phyloP scores from a whole-genome alignment of 2,797 vertebrate species.

The Tympanoctomys barrerae region DNA sequence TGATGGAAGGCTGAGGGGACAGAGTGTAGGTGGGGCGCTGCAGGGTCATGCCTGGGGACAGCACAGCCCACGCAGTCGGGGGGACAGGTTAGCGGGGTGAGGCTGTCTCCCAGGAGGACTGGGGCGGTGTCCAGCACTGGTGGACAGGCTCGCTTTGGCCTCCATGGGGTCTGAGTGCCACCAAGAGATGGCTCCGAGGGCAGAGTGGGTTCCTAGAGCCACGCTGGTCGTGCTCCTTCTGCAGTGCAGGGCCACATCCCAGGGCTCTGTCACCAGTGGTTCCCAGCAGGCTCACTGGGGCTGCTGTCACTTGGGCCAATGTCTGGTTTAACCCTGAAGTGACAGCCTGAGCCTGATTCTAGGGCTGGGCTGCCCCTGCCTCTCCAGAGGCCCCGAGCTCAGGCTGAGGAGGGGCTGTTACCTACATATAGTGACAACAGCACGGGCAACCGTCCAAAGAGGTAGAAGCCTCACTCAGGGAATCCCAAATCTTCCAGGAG shows the following conservation, averaged over 20 bases:
- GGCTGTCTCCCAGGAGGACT: too few species aligned
- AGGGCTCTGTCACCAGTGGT: not conserved
- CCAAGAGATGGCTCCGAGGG: not conserved
- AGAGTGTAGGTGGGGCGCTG: not conserved
- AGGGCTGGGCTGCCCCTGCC: too few species aligned
- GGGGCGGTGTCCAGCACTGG: too few species aligned
- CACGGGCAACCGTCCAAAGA: constrained; percentile 8
- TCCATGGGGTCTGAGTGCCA: not conserved
- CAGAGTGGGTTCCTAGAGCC: not conserved
- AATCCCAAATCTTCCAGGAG: not conserved
- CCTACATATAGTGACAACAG: not conserved
- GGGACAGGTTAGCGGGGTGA: not conserved
- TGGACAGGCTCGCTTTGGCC: not conserved
- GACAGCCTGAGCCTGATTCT: not conserved
- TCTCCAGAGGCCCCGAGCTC: not conserved
- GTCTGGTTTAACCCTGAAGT: not conserved
- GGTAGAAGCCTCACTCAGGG: not conserved
- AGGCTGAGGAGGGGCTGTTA: not conserved
- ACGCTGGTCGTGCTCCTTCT: not conserved
- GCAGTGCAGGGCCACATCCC: not conserved
- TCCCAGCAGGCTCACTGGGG: not conserved
- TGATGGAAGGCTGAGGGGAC: not conserved
- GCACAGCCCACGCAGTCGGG: not conserved
- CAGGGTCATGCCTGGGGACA: too few species aligned
- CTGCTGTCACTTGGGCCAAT: not conserved